Evolutionary conservation across 2,888 invertebrate species (phyloP).

Genomic region (Ferdinandea cuprea): DNA sequence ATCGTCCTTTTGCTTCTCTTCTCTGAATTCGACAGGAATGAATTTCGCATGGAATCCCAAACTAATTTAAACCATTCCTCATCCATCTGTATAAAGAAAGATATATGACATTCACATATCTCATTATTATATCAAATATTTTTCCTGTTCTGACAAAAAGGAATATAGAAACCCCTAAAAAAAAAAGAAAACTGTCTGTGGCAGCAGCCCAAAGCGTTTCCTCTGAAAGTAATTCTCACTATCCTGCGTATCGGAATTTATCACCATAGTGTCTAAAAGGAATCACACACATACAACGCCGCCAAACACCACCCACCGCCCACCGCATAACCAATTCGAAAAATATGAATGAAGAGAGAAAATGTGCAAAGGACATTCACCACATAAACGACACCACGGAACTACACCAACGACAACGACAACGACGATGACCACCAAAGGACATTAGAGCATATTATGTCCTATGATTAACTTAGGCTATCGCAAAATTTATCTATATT

Average conservation of each 20-base stretch:
- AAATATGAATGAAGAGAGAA: slow-evolving; percentile 11
- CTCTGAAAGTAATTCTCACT: slow-evolving; percentile 21
- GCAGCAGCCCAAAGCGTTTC: slow-evolving; percentile 13
- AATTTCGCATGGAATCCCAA: not conserved
- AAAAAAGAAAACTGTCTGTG: slow-evolving; percentile 4
- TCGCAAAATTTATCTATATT: slow-evolving; percentile 57
- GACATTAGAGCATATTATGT: slow-evolving; percentile 70
- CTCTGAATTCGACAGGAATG: not conserved
- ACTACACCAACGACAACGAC: slow-evolving; percentile 6
- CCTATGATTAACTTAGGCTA: slow-evolving; percentile 66
- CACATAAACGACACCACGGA: slow-evolving; percentile 16
- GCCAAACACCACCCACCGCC: too few species aligned
- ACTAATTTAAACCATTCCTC: not conserved
- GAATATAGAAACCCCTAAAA: not conserved
- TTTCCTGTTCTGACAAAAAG: not conserved
- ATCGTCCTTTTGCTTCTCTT: too few species aligned
- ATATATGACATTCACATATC: slow-evolving; percentile 8
- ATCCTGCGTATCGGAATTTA: slow-evolving; percentile 30
- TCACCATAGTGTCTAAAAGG: slow-evolving; percentile 6
- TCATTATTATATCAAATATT: not conserved
- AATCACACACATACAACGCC: slow-evolving; percentile 6
- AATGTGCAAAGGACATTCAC: slow-evolving; percentile 19
- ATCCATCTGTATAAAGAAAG: not conserved
- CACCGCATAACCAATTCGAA: not conserved
- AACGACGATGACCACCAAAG: slow-evolving; percentile 32